Base-by-base conservation (phyloP, 2,113 vertebrate genomes). In the Ptilonorhynchus violaceus region DNA sequence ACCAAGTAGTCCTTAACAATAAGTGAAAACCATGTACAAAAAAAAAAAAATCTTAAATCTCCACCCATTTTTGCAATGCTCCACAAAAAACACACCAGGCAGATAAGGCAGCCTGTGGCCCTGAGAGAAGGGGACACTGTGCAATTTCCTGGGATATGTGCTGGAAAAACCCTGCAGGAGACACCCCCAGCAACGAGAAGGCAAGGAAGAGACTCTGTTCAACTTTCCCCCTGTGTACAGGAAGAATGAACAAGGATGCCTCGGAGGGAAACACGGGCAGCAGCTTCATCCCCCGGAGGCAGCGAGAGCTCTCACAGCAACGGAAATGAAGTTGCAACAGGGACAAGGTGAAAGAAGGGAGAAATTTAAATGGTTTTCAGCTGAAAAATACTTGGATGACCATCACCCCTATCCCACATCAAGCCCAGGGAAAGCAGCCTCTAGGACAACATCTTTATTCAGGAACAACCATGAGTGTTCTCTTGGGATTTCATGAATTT, bases 71-170 rank as follows among this genome's bases (percentile, higher is more conserved):
- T 80, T 67, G 37, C 22, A 80, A 25, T 2, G 8, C 4, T 66
- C 53, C 2, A 0, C 4, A 46, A 21, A 75, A 77, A 95, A 49
- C 31, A 7, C 0, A 2, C 7, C n/a, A 58, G 62, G 30, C 47
- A 88, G 52, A 47, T 16, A 11, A n/a, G 39, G 53, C 69, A 86
- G 55, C n/a, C 49, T 35, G 42, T 7, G 24, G 46, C 25, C 28
- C 16, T 0, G 0, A 49, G 13, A 68, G 42, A 60, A 72, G 46
- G 3, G 21, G 41, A 33, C 62, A 64, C 6, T 50, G 30, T 3
- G 30, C 13, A 47, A 37, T 92, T 59, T 39, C 44, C 53, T 79
- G 42, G 0, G 2, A 31, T 11, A 5, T 3, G 16, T 35, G 62
- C 52, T 58, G 33, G 19, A n/a, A 60, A 58, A 79, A 47, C 2